Conservation (phyloP, 1,140 invertebrate genomes). For the Nautilus pompilius region DNA sequence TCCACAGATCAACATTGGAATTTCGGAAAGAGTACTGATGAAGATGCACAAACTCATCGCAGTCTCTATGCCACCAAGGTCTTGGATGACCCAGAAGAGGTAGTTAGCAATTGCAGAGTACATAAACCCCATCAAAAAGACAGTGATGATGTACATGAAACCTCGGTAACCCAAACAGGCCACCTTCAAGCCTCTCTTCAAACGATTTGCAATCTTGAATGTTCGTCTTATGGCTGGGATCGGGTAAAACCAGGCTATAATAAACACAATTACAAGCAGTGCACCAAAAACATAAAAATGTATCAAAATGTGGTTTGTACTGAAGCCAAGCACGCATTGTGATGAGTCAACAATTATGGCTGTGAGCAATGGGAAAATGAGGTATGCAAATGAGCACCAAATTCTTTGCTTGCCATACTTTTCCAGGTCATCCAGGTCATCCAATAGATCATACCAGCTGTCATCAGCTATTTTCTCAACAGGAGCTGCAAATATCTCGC, state of each 20-base stretch:
- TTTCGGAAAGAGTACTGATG: conserved; percentile 37
- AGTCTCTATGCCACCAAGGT: conserved; percentile 38
- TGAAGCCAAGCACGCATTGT: conserved; percentile 35
- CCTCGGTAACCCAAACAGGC: conserved; percentile 38
- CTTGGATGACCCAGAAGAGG: conserved; percentile 48
- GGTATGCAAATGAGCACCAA: conserved; percentile 40
- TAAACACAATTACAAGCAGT: conserved; percentile 34
- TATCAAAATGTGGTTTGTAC: conserved; percentile 42
- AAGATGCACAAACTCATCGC: conserved; percentile 42
- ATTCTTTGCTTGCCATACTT: conserved; percentile 49
- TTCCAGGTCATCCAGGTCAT: conserved; percentile 48
- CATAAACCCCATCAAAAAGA: conserved; percentile 38
- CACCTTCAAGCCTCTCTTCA: conserved; percentile 27
- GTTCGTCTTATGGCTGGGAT: conserved; percentile 21
- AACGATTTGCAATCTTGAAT: conserved; percentile 32
- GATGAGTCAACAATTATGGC: conserved; percentile 39
- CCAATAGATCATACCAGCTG: conserved; percentile 51
- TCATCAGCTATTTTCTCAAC: conserved; percentile 50
- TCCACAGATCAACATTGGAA: conserved; percentile 43
- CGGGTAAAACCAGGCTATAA: conserved; percentile 42
- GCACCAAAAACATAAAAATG: conserved; percentile 47
- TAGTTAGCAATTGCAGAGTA: conserved; percentile 43
- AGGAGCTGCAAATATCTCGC: conserved; percentile 42
- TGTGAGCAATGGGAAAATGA: conserved; percentile 36
- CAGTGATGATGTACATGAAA: conserved; percentile 36